Base-by-base conservation (phyloP, 2,888 invertebrate genomes). In the Agrypnus murinus region DNA sequence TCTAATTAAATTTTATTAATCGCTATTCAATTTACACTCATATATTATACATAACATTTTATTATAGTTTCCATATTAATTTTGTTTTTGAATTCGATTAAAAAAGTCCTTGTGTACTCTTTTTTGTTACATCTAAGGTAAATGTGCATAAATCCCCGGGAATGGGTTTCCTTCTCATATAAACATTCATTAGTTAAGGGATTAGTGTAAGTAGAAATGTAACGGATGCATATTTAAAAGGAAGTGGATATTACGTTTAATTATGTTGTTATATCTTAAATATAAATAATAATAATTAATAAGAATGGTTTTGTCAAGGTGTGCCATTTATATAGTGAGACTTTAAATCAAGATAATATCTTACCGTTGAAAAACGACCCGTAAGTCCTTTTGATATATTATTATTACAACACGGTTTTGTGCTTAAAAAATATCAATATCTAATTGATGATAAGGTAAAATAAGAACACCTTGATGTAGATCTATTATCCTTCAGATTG, bases 1-100 rank as follows among this genome's bases (percentile, higher is more conserved):
- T 60, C 57, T 67, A 67, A 67, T 60, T 67, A 67, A 67, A 59
- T 67, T 50, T 59, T 60, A 60, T 67, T 50, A 67, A 15, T 38
- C 45, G 10, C 40, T 7, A 25, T 60, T 45, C 50, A 50, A 67
- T 67, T 50, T 53, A 60, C 60, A 60, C 40, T 40, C 40, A 60
- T n/a, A 67, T 60, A 60, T 60, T 25, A 60, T n/a, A n/a, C n/a
- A n/a, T n/a, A n/a, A n/a, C n/a, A n/a, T n/a, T n/a, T n/a, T n/a
- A n/a, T n/a, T n/a, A n/a, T n/a, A n/a, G n/a, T n/a, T n/a, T n/a
- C n/a, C n/a, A n/a, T n/a, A n/a, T n/a, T 50, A 36, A 50, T 19
- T 50, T 59, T 14, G 48, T 31, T 66, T 58, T 66, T 48, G 46
- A 59, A 45, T 10, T 34, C 50, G 14, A 19, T 15, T 48, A 59